Evolutionary conservation across 2,113 vertebrate species (phyloP).

Genomic region (Phalacrocorax aristotelis): DNA sequence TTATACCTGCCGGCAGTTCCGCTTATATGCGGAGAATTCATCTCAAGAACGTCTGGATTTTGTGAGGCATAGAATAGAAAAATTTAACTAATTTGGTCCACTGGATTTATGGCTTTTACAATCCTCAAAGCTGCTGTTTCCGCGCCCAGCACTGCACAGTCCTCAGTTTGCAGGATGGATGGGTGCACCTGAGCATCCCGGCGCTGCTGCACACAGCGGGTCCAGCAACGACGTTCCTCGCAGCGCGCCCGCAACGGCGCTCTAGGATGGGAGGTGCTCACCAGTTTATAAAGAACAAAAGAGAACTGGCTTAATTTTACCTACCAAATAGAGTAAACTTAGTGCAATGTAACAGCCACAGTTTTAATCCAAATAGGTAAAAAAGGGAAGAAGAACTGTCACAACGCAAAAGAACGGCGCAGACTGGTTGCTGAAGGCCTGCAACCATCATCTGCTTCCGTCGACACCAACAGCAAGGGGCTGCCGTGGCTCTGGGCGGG

Average conservation of each 20-base stretch:
- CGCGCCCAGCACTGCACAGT: neutral
- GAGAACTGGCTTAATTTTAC: neutral
- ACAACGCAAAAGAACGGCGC: rapidly evolving
- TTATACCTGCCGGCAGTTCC: neutral
- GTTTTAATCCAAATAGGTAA: neutral
- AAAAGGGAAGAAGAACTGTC: neutral
- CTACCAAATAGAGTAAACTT: neutral
- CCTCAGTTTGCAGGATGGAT: neutral
- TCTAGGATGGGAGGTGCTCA: neutral
- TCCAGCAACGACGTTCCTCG: neutral
- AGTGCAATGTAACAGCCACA: rapidly evolving
- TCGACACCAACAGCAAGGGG: neutral
- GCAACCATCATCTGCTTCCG: neutral
- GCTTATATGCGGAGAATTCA: neutral
- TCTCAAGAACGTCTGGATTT: neutral
- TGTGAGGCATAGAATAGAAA: constrained; percentile 35
- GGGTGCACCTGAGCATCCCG: neutral
- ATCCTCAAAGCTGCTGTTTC: constrained; percentile 7
- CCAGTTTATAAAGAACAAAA: neutral
- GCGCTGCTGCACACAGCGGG: neutral
- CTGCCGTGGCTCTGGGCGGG: neutral
- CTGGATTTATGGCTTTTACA: constrained; percentile 29
- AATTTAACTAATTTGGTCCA: constrained; percentile 28
- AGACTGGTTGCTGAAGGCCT: neutral
- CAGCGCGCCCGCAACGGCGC: rapidly evolving